Evolutionary conservation across 2,797 vertebrate genomes (phyloP), one percentile per base, ranked within the genome.

Genomic region (Hypotaenidia philippensis): DNA sequence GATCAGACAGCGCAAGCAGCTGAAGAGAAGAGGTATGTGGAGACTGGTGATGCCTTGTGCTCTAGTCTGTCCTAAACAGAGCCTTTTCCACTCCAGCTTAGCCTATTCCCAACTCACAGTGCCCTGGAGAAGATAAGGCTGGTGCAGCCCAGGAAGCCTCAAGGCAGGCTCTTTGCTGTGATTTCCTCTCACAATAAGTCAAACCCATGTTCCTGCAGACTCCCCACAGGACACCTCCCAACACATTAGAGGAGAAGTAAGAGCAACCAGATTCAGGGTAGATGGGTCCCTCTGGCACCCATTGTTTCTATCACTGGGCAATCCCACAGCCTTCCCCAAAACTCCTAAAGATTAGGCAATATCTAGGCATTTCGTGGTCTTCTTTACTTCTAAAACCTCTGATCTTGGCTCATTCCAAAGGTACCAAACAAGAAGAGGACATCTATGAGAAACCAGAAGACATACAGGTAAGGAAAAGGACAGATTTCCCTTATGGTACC

Each of bases 351-450:
- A 45, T 20, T 7, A 40, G 61, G 61, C 27, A 78, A 31, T 23
- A 25, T 19, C 21, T 34, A 78, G 36, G 44, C 12, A 53, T 36
- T 44, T 7, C 26, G 25, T 27, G 36, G 50, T 9, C n/a, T 55
- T 87, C 36, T 59, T 26, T 38, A 0, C 61, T 41, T 65, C 50
- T 90, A 44, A 94, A 82, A 4, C 25, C 38, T 85, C 56, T 66
- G 52, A 9, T 84, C 92, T 80, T 92, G 52, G 10, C n/a, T 94
- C 23, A 2, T 84, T 85, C 68, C 36, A 59, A 91, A 96, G 95
- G 95, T 71, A 60, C 18, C 57, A 52, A 53, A 44, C 31, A 64
- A 88, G 77, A 56, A 93, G 83, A 92, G 44, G 13, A 69, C 66
- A 53, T 7, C 59, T 57, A 29, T 36, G 83, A 70, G 9, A 79